Base-by-base conservation (phyloP, 1,140 invertebrate genomes). In the Anoplophora glabripennis region DNA sequence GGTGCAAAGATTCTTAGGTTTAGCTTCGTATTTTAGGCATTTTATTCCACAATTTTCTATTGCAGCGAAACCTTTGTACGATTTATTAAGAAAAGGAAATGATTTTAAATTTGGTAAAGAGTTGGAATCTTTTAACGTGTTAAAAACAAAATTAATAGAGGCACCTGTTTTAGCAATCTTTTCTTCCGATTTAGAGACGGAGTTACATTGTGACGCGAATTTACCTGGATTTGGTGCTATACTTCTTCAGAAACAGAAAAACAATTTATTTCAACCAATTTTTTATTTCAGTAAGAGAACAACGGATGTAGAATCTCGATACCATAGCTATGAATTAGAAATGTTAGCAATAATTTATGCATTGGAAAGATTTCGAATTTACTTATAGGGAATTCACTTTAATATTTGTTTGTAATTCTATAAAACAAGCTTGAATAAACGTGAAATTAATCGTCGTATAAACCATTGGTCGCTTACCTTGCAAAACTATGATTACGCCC, bases 271-370 rank as follows among this genome's bases (percentile, higher is more conserved):
- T 35, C 66, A 68, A 64, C 74, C 64, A 14, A 63, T 79, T 12
- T 72, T 65, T 9, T 79, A 75, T 66, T 75, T 71, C 45, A 74
- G 21, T 46, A 57, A 71, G 21, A 59, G 63, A 17, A 65, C 80
- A 5, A 68, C 54, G n/a, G 49, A 60, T 8, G 35, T 55, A 4
- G 79, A 82, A 64, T 62, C 41, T 14, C 73, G 72, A 49, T 78
- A 73, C 57, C 60, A 64, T 10, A 75, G 72, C 53, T 75, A 70
- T 38, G 76, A 81, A 63, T 60, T 74, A 45, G 79, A 81, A 72
- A 65, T 63, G 46, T 57, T 81, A 4, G 75, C 77, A 3, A 68
- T 80, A n/a, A 59, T 80, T 7, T 71, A 72, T 61, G 72, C 74
- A 0, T 63, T 81, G 8, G 63, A 76, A 47, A 67, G 75, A 37